phyloP scores from a whole-genome alignment of 2,888 invertebrate species.

The Ptychoptera albimana region DNA sequence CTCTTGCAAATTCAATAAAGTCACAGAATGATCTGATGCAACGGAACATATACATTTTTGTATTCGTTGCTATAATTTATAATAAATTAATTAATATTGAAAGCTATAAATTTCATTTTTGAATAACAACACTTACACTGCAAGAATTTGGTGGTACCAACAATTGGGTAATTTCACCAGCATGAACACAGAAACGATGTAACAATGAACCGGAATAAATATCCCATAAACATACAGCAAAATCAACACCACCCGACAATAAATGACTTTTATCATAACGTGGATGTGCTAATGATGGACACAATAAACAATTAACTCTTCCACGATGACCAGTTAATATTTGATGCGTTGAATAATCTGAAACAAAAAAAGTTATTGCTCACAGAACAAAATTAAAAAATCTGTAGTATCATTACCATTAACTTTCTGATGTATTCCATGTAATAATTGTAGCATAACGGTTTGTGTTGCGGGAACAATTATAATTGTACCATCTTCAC shows the following conservation, averaged over 20 bases:
- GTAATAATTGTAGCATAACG: constrained; percentile 80
- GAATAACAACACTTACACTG: constrained; percentile 41
- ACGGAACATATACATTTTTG: constrained; percentile 93
- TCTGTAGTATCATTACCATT: too few species aligned
- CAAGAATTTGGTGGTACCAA: constrained; percentile 87
- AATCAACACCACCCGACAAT: constrained; percentile 95
- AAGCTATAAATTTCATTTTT: not conserved
- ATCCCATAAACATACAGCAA: constrained; percentile 92
- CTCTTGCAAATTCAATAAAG: constrained; percentile 72
- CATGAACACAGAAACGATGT: constrained; percentile 94
- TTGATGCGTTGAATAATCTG: constrained; percentile 84
- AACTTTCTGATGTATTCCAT: constrained; percentile 69
- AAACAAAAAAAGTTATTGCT: constrained; percentile 12
- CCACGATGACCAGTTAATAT: constrained; percentile 80
- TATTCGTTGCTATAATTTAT: constrained; percentile 64
- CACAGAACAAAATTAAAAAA: too few species aligned
- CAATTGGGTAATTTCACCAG: constrained; percentile 90
- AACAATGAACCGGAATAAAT: constrained; percentile 74
- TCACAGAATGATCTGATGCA: constrained; percentile 94
- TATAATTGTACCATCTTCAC: constrained; percentile 90
- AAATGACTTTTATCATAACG: constrained; percentile 78
- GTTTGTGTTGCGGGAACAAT: constrained; percentile 93
- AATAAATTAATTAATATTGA: constrained; percentile 5
- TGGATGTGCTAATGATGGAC: constrained; percentile 80
- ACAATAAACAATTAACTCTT: constrained; percentile 84